Conservation (phyloP, 1,140 invertebrate genomes). For the Drosophila tropicalis region DNA sequence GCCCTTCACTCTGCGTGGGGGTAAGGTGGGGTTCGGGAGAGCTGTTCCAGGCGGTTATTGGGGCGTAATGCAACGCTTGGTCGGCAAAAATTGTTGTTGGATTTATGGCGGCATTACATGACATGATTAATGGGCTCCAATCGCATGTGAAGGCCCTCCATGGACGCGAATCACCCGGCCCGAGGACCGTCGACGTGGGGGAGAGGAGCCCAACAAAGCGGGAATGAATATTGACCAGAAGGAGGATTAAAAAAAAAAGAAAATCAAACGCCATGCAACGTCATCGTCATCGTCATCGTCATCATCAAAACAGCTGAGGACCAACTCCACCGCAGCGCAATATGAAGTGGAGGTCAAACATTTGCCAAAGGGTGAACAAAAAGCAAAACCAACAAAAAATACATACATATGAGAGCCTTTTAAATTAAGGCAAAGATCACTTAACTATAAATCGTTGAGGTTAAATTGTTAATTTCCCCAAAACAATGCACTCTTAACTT, state of each 20-base stretch:
- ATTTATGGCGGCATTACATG: constrained; percentile 80
- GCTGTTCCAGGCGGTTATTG: neutral
- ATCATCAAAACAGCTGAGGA: constrained; percentile 19
- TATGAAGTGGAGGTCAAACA: constrained; percentile 14
- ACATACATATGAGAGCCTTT: neutral
- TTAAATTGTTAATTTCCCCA: too few relatives aligned
- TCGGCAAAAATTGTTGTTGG: constrained; percentile 72
- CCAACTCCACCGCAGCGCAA: neutral
- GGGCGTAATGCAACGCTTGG: constrained; percentile 48
- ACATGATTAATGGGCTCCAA: constrained; percentile 75
- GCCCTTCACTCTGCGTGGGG: neutral
- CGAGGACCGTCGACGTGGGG: too few relatives aligned
- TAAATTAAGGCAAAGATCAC: neutral
- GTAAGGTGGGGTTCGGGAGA: too few relatives aligned
- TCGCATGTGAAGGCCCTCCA: constrained; percentile 29
- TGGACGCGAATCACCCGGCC: neutral
- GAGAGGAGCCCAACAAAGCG: neutral
- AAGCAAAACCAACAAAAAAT: neutral
- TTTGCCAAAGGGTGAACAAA: neutral
- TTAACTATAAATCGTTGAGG: neutral
- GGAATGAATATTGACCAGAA: constrained; percentile 12
- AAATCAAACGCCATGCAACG: neutral
- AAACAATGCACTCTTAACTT: too few relatives aligned
- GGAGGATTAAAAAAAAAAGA: constrained; percentile 10
- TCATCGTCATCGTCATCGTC: constrained; percentile 7